Evolutionary conservation across 2,888 invertebrate genomes (phyloP).

Genomic region (Protonemura montana): DNA sequence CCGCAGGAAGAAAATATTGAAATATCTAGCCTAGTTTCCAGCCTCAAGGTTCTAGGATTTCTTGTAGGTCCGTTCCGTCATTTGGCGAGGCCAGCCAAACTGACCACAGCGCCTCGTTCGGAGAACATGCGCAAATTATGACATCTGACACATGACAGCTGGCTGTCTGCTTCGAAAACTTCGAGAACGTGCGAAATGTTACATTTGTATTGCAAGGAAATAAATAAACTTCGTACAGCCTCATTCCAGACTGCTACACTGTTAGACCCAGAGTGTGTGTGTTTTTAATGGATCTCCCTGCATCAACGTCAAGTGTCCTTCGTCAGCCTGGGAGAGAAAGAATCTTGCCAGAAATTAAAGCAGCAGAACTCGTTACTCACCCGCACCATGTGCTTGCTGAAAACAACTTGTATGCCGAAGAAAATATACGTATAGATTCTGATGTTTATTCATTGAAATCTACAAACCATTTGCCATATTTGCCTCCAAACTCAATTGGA

Average conservation of each 20-base stretch:
- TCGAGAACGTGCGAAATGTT: not conserved
- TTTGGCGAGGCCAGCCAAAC: not conserved
- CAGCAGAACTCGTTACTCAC: not conserved
- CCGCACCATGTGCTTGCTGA: slow-evolving; percentile 15
- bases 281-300: not conserved
- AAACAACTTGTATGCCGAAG: slow-evolving; percentile 13
- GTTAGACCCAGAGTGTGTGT: not conserved
- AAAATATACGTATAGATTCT: not conserved
- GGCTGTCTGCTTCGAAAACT: not conserved
- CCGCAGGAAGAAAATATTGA: not conserved
- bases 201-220: not conserved
- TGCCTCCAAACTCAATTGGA: not conserved
- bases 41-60: not conserved
- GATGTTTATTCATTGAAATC: not conserved
- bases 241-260: too few species aligned
- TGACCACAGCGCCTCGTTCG: not conserved
- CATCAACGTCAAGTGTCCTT: not conserved
- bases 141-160: not conserved
- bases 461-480: slow-evolving; percentile 10
- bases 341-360: not conserved
- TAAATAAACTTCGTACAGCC: not conserved
- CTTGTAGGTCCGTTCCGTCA: slow-evolving; percentile 12
- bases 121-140: not conserved
- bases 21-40: slow-evolving; percentile 7
- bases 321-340: not conserved